These are phyloP conservation scores for Unio delphinus DNA, from an alignment of 2,888 invertebrate species.

Conservation along the genomic window DNA sequence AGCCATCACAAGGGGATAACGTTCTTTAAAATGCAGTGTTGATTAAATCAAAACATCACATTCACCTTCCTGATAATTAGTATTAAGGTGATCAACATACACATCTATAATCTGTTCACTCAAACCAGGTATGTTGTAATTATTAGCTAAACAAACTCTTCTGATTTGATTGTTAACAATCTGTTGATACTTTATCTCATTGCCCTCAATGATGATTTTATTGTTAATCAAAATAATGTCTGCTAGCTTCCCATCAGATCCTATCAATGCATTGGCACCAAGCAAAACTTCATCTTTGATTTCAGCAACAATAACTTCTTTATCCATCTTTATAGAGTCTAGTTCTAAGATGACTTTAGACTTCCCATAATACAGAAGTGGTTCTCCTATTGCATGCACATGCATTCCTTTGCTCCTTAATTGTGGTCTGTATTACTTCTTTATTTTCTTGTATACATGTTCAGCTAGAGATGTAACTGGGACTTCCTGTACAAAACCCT, in stretches of 20 bases:
- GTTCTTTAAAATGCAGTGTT: slow-evolving; percentile 10
- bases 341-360: no score
- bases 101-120: slow-evolving; percentile 19
- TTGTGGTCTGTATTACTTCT: no score
- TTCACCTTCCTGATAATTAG: slow-evolving; percentile 3
- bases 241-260: not conserved
- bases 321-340: no score
- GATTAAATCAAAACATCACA: slow-evolving; percentile 21
- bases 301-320: no score
- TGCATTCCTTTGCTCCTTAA: no score
- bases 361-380: no score
- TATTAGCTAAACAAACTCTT: slow-evolving; percentile 14
- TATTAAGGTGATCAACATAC: slow-evolving; percentile 13
- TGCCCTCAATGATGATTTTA: slow-evolving; percentile 4
- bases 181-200: slow-evolving; percentile 15
- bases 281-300: no score
- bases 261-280: not conserved
- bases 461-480: slow-evolving; percentile 6
- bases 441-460: not conserved
- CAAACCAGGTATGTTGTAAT: slow-evolving; percentile 14
- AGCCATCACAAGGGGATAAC: slow-evolving; percentile 22
- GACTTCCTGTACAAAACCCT: slow-evolving; percentile 5
- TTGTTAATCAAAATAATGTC: slow-evolving; percentile 8
- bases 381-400: no score
- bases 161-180: slow-evolving; percentile 5